Percentiles rank a stretch among this genome's conserved stretches.
These are phyloP conservation scores for Aleadryas rufinucha DNA, from an alignment of 2,113 vertebrate genomes.

Conservation along the genomic window DNA sequence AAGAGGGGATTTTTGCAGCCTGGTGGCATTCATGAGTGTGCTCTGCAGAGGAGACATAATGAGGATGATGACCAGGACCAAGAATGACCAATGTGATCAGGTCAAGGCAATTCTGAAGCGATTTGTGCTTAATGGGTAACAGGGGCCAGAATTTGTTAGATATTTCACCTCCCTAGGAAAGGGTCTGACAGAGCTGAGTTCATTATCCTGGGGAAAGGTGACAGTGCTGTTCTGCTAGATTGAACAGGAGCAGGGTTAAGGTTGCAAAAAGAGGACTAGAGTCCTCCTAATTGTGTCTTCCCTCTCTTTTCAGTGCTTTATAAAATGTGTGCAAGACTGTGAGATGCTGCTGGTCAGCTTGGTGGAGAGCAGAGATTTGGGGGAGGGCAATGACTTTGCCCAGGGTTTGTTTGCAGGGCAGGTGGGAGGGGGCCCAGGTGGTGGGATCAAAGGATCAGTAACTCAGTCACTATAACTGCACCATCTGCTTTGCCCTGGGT, in stretches of 20 bases:
- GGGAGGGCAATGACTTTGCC: background rate
- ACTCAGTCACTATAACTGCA: background rate
- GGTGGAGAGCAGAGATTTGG: background rate
- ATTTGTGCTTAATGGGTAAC: background rate
- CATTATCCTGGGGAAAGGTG: background rate
- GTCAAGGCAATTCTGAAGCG: background rate
- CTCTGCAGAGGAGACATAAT: background rate
- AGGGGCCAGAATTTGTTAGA: background rate
- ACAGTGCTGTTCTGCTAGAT: background rate
- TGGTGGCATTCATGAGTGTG: background rate
- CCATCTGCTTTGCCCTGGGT: conserved; percentile 9
- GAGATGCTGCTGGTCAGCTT: background rate
- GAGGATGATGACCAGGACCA: background rate
- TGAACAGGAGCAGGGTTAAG: background rate
- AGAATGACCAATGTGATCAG: background rate
- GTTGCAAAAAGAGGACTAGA: background rate
- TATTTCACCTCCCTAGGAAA: background rate
- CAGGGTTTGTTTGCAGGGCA: background rate
- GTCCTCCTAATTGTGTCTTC: background rate
- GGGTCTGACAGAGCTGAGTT: background rate
- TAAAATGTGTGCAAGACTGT: background rate
- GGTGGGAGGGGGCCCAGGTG: background rate
- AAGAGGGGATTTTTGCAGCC: background rate
- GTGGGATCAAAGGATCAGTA: background rate
- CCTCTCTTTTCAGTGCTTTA: background rate